phyloP scores from a whole-genome alignment of 2,113 vertebrate genomes.

The Zeus faber region DNA sequence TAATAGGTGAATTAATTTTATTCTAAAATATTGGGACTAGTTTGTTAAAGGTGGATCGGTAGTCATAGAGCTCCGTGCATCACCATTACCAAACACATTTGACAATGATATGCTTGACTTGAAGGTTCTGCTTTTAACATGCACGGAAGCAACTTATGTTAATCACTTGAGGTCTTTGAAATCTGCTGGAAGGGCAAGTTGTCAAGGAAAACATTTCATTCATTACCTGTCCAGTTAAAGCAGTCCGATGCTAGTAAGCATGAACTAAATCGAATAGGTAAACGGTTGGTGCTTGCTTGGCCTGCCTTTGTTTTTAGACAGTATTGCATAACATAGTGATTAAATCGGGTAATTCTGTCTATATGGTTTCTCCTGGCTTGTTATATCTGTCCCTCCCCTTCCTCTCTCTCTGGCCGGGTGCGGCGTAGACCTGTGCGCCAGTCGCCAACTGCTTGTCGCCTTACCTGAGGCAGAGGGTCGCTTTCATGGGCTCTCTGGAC shows the following conservation, averaged over 20 bases:
- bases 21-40: too few relatives aligned
- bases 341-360: conserved; percentile 59
- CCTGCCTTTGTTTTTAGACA: conserved; percentile 18
- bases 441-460: conserved; percentile 76
- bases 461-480: conserved; percentile 75
- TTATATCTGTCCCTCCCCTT: conserved; percentile 58
- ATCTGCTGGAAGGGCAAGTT: too few relatives aligned
- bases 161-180: too few relatives aligned
- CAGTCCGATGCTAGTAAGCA: background rate
- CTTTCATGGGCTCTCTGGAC: conserved; percentile 74
- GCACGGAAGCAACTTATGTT: too few relatives aligned
- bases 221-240: conserved; percentile 21
- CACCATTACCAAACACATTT: too few relatives aligned
- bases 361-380: conserved; percentile 61
- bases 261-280: background rate
- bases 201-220: conserved; percentile 39
- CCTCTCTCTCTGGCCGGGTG: conserved; percentile 57
- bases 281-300: background rate
- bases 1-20: too few relatives aligned
- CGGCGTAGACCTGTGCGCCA: conserved; percentile 75
- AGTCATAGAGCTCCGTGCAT: too few relatives aligned
- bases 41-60: too few relatives aligned
- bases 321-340: conserved; percentile 22
- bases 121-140: too few relatives aligned
- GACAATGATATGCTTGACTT: too few relatives aligned